phyloP scores from a whole-genome alignment of 92 coral and sea anemone species.

The Phymanthus crucifer region DNA sequence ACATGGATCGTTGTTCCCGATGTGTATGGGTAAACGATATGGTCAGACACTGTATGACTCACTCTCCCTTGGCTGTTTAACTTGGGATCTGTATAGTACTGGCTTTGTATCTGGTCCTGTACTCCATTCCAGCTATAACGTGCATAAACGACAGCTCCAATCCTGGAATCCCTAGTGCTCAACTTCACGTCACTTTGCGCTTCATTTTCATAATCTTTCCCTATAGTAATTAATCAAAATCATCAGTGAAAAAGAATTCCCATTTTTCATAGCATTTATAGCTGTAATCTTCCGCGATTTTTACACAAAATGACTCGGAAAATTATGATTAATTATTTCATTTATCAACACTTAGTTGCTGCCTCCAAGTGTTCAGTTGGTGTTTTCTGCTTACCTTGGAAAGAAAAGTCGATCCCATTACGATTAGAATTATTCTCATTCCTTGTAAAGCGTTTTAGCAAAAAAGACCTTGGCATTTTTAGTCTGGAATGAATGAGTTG shows the following conservation, averaged over 20 bases:
- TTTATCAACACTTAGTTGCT: not conserved
- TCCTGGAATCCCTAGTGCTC: not conserved
- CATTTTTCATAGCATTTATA: not conserved
- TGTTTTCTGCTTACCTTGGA: conserved; percentile 19
- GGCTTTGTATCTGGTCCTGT: not conserved
- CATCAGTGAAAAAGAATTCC: not conserved
- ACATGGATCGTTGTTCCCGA: not conserved
- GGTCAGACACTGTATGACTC: not conserved
- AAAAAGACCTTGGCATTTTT: conserved; percentile 79
- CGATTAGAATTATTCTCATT: conserved; percentile 34
- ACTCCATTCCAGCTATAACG: not conserved
- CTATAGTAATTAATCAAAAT: not conserved
- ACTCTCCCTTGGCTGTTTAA: not conserved
- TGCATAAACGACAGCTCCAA: not conserved
- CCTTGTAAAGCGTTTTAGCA: conserved; percentile 57
- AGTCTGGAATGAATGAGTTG: not conserved
- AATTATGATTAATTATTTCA: not conserved
- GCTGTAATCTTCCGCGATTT: not conserved
- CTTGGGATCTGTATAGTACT: not conserved
- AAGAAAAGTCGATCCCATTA: conserved; percentile 5
- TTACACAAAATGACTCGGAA: not conserved
- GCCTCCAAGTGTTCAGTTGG: not conserved
- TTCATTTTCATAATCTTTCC: not conserved
- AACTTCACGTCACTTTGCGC: not conserved
- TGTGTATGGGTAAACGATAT: not conserved